Percentiles rank a stretch among this genome's conserved stretches.
phyloP scores from a whole-genome alignment of 1,140 invertebrate species.

The Reticulitermes speratus region DNA sequence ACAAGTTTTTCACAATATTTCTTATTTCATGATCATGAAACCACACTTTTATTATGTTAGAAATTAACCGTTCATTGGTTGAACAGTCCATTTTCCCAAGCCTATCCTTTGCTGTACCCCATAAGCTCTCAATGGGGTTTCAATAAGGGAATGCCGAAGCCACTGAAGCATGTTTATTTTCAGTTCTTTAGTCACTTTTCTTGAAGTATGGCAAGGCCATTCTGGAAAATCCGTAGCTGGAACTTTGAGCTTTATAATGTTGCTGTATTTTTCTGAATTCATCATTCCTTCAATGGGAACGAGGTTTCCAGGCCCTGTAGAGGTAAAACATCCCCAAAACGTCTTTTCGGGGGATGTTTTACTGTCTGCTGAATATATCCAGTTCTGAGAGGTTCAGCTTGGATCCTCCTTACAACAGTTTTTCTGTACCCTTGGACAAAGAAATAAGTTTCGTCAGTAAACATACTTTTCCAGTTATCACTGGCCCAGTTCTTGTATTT shows the following conservation, averaged over 20 bases:
- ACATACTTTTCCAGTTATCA: constrained; percentile 20
- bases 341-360: constrained; percentile 13
- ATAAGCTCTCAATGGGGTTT: constrained; percentile 25
- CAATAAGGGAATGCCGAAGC: constrained; percentile 30
- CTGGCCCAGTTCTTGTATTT: not conserved
- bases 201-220: constrained; percentile 10
- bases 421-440: not conserved
- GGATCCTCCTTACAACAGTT: constrained; percentile 21
- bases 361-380: constrained; percentile 15
- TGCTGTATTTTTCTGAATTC: constrained; percentile 22
- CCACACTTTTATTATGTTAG: no score
- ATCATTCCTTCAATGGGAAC: no score
- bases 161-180: constrained; percentile 8
- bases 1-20: no score
- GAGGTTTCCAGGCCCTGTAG: no score
- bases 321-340: constrained; percentile 18
- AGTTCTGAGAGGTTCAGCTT: not conserved
- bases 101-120: not conserved
- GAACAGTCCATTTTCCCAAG: constrained; percentile 8
- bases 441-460: constrained; percentile 30
- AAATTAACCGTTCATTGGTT: not conserved
- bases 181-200: not conserved
- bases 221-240: not conserved
- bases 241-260: not conserved
- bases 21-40: no score